phyloP scores from a whole-genome alignment of 2,888 invertebrate genomes.

The Euplagia quadripunctaria region DNA sequence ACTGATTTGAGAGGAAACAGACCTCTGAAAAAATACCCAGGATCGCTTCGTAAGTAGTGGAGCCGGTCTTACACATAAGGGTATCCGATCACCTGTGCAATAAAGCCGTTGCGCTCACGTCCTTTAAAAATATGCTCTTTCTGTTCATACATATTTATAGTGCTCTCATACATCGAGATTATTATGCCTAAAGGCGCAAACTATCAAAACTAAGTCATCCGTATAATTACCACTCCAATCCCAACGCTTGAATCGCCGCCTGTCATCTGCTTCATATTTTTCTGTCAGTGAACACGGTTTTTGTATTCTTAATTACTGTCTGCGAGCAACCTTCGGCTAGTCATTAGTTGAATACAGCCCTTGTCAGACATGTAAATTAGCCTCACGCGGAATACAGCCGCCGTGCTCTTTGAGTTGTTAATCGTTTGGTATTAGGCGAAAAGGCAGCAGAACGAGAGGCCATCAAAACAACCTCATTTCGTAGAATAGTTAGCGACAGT shows the following conservation, averaged over 20 bases:
- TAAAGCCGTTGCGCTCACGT: not conserved
- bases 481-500: conserved; percentile 26
- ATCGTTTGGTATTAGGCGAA: conserved; percentile 33
- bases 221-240: conserved; percentile 20
- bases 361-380: conserved; percentile 68
- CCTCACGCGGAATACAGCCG: conserved; percentile 34
- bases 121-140: not conserved
- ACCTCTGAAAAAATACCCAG: no score
- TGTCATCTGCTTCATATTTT: conserved; percentile 52
- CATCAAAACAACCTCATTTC: conserved; percentile 30
- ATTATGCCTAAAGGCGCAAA: not conserved
- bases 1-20: no score
- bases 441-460: conserved; percentile 20
- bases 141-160: not conserved
- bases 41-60: no score
- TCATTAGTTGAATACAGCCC: conserved; percentile 56
- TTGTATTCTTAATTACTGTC: conserved; percentile 66
- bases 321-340: conserved; percentile 60
- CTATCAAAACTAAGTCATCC: conserved; percentile 11
- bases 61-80: not conserved
- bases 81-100: not conserved
- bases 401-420: conserved; percentile 38
- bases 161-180: not conserved
- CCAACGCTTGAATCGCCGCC: conserved; percentile 42
- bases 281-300: conserved; percentile 47